A percentile compares a stretch with the other conserved stretches of the same genome.
Conservation (phyloP, 2,113 vertebrate genomes). For the Clupea harengus region DNA sequence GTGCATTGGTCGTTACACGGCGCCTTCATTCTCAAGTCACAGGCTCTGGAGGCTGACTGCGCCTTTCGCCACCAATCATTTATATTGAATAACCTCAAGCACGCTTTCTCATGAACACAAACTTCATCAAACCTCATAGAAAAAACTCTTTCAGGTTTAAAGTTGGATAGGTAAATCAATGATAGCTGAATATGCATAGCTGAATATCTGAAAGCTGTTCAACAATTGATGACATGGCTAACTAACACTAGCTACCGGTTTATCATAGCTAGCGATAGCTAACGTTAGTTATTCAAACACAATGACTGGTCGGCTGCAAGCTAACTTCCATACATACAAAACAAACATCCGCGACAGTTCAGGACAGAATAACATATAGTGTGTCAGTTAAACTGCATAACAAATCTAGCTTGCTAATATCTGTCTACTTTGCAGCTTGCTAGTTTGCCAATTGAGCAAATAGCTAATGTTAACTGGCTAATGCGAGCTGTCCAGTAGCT, state of each 20-base stretch:
- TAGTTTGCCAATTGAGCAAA: not conserved
- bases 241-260: not conserved
- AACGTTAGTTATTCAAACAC: not conserved
- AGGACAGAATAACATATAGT: not conserved
- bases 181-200: not conserved
- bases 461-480: not conserved
- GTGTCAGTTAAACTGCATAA: not conserved
- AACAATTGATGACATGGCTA: conserved; percentile 1
- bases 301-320: not conserved
- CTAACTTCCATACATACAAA: not conserved
- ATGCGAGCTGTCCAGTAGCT: not conserved
- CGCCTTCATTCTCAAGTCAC: not conserved
- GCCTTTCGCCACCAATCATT: not conserved
- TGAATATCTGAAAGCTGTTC: not conserved
- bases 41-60: conserved; percentile 3
- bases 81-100: not conserved
- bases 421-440: not conserved
- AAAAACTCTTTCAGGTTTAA: not conserved
- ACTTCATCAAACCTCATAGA: not conserved
- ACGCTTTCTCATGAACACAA: not conserved
- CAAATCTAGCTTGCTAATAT: not conserved
- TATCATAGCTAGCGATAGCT: not conserved
- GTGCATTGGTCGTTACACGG: not conserved
- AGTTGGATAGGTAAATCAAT: not conserved
- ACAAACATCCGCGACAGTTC: not conserved